Evolutionary conservation across 2,797 vertebrate species (phyloP), one percentile per base, ranked within the genome.

Genomic region (Botia kubotai): DNA sequence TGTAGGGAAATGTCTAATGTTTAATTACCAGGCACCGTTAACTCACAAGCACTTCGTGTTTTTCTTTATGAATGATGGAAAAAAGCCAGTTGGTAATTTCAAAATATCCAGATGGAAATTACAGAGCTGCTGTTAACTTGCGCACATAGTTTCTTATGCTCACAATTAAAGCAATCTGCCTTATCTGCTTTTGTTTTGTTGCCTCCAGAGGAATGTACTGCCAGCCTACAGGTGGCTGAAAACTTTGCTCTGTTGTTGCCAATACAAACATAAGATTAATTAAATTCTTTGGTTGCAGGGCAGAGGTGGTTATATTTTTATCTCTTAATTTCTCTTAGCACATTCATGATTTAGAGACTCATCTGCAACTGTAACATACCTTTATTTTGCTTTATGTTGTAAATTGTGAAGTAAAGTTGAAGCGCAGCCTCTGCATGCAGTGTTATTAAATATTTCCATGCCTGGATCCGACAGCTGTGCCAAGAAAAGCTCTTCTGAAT

Each of bases 61-160:
- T 85, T 83, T 83, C 70, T 86, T 88, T 88, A 74, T 84, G 85
- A 91, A 87, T 75, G 84, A 87, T 91, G 89, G 90, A 90, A 86
- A 82, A 85, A 86, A 87, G 85, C 87, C 87, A 89, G 73, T 82
- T 87, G 91, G 80, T 92, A 91, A 91, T 87, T 73, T 87, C 74
- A 87, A 86, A 85, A 88, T 92, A 91, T 88, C 80, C 85, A 73
- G 79, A 85, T 83, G 87, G 87, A 94, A 93, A 93, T 92, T 91
- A 91, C 89, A 93, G 91, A 89, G 88, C 87, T 78, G 80, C 36
- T 79, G 53, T 77, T 66, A 39, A 46, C 16, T 52, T 76, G 57
- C 60, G 36, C 55, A 53, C 57, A 33, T 50, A 33, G 62, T 75
- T 88, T 79, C 57, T 48, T 48, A 72, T 81, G 13, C 75, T 29